Evolutionary conservation across 2,113 vertebrate species (phyloP), one percentile per base, ranked within the genome.

Genomic region (Dipodomys ordii): DNA sequence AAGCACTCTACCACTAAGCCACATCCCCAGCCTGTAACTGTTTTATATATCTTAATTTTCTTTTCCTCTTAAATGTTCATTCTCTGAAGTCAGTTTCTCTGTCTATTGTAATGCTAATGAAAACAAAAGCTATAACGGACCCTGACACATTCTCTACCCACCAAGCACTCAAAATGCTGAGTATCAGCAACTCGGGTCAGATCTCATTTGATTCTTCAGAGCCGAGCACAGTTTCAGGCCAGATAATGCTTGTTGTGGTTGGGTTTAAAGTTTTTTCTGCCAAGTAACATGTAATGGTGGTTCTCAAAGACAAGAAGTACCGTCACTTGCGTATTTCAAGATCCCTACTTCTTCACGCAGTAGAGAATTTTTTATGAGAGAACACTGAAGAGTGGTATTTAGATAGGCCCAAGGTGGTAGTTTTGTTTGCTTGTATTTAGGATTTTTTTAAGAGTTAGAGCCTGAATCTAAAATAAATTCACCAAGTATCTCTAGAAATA

Each of bases 11-110:
- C 49, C 49, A 11, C 49, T 49, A 49, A 12, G 49, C 49, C 49
- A 49, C 12, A 49, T 49, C 73, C 53, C 71, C 32, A 30, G 4
- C 49, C 49, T 11, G 60, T 39, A 85, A 65, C 30, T 91, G 53
- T 16, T 83, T 93, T 94, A 87, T 81, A 49, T 88, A 92, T 13
- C 19, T 86, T 68, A 7, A 62, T 90, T 94, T 95, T 80, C 32
- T 78, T 83, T 83, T 77, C 68, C 62, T 91, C 22, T 78, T 85
- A 62, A 92, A 84, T 78, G 71, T 12, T 46, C 13, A 3, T 94
- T 85, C 32, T 94, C 49, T 87, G 35, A 86, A 81, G 82, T 79
- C 74, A 87, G 22, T 91, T 35, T 81, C 39, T 76, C 78, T 74
- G 10, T 84, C n/a, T 93, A 27, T 65, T 7, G 83, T 35, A 88